Percentiles rank a stretch among this genome's conserved stretches.
These are phyloP conservation scores for Chloroceryle inda DNA, from an alignment of 2,797 vertebrate genomes.

Conservation along the genomic window DNA sequence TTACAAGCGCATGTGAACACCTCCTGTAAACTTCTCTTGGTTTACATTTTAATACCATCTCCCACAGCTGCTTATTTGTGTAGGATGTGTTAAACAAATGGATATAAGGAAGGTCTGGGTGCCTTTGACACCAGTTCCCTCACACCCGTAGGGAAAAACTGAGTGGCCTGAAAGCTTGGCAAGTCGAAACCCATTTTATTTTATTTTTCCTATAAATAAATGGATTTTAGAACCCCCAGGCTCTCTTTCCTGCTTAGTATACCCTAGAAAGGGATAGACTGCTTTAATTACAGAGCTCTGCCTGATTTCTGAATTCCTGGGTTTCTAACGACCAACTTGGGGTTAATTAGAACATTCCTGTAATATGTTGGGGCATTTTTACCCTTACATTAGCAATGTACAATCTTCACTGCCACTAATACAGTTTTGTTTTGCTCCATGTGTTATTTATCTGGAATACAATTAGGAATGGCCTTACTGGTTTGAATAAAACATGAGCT, in stretches of 20 bases:
- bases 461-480: background rate
- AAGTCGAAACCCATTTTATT: background rate
- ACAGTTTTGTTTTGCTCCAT: background rate
- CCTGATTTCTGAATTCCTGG: background rate
- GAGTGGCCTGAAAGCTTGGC: background rate
- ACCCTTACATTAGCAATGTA: background rate
- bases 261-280: background rate
- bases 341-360: slow-evolving; percentile 51
- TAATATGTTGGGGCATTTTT: slow-evolving; percentile 2
- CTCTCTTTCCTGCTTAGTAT: background rate
- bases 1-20: background rate
- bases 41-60: background rate
- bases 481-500: slow-evolving; percentile 59
- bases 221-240: background rate
- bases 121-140: background rate
- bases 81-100: background rate
- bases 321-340: background rate
- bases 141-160: background rate
- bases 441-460: background rate
- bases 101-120: background rate
- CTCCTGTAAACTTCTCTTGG: background rate
- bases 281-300: slow-evolving; percentile 6
- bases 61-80: background rate
- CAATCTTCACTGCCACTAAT: background rate
- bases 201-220: background rate